Base-by-base conservation (phyloP, 2,888 invertebrate species). In the Brenthis ino region DNA sequence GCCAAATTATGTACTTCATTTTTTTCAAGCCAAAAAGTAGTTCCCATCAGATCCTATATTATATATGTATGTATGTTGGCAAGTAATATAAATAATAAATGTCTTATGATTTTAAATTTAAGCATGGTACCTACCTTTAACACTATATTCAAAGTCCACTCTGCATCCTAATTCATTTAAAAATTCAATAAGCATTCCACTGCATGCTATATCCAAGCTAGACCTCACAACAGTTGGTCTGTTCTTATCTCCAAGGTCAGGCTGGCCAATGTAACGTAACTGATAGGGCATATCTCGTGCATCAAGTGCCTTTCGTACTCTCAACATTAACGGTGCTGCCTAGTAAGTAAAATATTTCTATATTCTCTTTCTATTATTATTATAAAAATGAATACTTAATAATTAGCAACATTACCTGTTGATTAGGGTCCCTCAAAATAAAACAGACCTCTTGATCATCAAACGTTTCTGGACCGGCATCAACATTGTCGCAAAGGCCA, bases 401-500 rank as follows among this genome's bases (percentile, higher is more conserved):
- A 43, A 56, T 57, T 16, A 20, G 4, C 28, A 28, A 28, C 28
- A 28, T 12, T 80, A 94, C 93, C 88, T 91, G 91, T 79, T 93
- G 94, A 77, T 94, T 95, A 13, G 95, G 94, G 71, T 95, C 95
- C 74, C 97, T 93, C 70, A 97, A 93, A 72, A 96, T 96, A 78
- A 97, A 96, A 84, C 97, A 98, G 82, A 98, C 96, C 94, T 99
- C 99, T 83, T 98, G 97, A 85, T 99, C 99, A 81, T 97, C 96
- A 85, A 99, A 99, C 0, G 96, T 95, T 86, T 99, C 98, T 0
- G 98, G 97, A 3, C 96, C 97, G 64, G 96, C 96, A 80, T 98
- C 97, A 1, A 97, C 97, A 90, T 97, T 97, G 80, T 99, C 99
- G 85, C 99, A 99, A 6, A 99, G 93, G 1, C 99, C 99, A 77